phyloP scores from a whole-genome alignment of 2,888 invertebrate species.

The Melanophora roralis region DNA sequence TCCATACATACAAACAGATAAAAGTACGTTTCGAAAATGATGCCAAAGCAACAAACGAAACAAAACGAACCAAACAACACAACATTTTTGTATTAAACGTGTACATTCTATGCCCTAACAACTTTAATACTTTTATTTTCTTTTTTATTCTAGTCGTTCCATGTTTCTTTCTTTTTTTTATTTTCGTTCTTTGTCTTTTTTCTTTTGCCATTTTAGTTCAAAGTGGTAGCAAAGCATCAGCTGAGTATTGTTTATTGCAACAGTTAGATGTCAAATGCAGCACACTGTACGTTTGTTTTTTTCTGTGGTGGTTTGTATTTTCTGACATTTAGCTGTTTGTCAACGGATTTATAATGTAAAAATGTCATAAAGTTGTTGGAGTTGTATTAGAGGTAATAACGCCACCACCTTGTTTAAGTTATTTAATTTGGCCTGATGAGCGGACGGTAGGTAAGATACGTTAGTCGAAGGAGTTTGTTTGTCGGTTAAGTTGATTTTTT shows the following conservation, averaged over 20 bases:
- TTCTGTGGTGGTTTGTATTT: too few species aligned
- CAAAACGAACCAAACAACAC: background rate
- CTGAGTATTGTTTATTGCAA: too few species aligned
- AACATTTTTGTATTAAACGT: conserved; percentile 25
- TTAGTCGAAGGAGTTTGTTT: conserved; percentile 43
- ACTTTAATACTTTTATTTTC: conserved; percentile 38
- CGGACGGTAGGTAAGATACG: conserved; percentile 53
- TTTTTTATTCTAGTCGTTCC: conserved; percentile 13
- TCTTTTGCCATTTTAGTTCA: conserved; percentile 2
- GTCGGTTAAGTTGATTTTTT: conserved; percentile 9
- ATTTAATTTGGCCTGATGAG: conserved; percentile 37
- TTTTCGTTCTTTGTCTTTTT: background rate
- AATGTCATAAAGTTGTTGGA: too few species aligned
- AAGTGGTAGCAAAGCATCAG: too few species aligned
- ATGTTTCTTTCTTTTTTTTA: background rate
- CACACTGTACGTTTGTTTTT: too few species aligned
- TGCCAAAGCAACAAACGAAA: conserved; percentile 32
- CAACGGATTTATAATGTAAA: too few species aligned
- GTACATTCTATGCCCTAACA: conserved; percentile 43
- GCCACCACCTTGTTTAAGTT: too few species aligned
- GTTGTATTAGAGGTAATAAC: too few species aligned
- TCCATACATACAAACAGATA: conserved; percentile 6
- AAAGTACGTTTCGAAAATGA: conserved; percentile 12
- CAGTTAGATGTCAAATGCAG: too few species aligned
- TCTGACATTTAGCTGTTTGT: too few species aligned